Base-by-base conservation (phyloP, 2,113 vertebrate genomes). In the Cryptomyrus ogoouensis region DNA sequence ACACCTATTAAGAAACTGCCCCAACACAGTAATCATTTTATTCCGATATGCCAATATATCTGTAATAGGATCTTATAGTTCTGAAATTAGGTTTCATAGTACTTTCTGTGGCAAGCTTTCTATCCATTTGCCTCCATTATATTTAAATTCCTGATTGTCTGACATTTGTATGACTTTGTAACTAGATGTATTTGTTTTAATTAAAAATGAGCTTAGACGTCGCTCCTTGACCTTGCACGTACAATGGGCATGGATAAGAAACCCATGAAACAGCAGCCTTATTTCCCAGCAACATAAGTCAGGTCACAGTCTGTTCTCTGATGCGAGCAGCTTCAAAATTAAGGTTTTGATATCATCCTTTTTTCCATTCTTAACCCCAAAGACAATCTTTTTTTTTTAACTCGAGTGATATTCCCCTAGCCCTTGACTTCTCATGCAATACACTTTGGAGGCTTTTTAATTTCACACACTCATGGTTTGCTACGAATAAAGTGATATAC, bases 311-410 rank as follows among this genome's bases (percentile, higher is more conserved):
- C 89, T 88, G 4, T 17, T 84, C 62, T 50, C 49, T 8, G 35
- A 84, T 52, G 39, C 53, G 66, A 4, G 24, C 24, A 90, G 91
- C 91, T 90, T 92, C 94, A 92, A 89, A 90, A 94, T 90, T 91
- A 94, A 93, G 92, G 91, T 91, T 92, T 90, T 91, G 92, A 94
- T 92, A 92, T 91, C 92, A 92, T 94, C 90, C 92, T 93, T 91
- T 92, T 91, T 42, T 83, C 90, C 91, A 91, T 92, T 42, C 15
- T 87, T 91, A 92, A 90, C 87, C 80, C 86, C 92, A 91, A 92
- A 93, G 88, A 91, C 92, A 93, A 92, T 91, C 93, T 92, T 93
- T 94, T 94, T 95, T 92, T 93, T 94, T 94, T 93, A 93, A 92
- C 90, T 90, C 89, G 66, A 58, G 21, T 42, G 88, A 90, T 49